A percentile compares a stretch with the other conserved stretches of the same genome.
phyloP scores from a whole-genome alignment of 2,888 invertebrate genomes.

The Thelaira solivaga region DNA sequence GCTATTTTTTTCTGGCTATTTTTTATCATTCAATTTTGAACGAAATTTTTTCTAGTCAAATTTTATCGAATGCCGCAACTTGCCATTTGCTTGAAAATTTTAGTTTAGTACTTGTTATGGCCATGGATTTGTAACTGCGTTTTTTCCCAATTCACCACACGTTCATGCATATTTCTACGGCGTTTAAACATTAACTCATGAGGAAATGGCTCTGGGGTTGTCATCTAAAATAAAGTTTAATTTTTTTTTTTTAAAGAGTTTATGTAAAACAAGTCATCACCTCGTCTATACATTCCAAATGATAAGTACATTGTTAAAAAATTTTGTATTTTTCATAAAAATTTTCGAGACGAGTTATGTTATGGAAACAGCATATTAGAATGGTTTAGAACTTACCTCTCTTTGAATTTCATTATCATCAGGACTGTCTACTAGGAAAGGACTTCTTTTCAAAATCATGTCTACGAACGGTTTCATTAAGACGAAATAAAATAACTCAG shows the following conservation, averaged over 20 bases:
- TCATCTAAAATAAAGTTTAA: constrained; percentile 6
- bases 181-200: constrained; percentile 33
- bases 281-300: no score
- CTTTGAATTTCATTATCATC: background rate
- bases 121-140: constrained; percentile 6
- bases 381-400: constrained; percentile 26
- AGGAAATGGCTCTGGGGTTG: constrained; percentile 6
- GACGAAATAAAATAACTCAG: constrained; percentile 85
- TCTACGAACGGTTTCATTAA: constrained; percentile 81
- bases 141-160: constrained; percentile 28
- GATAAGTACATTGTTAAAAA: no score
- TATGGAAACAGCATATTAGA: no score
- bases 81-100: background rate
- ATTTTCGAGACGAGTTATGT: no score
- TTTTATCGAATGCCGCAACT: no score
- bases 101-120: constrained; percentile 6
- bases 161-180: constrained; percentile 31
- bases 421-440: background rate
- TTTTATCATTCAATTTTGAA: no score
- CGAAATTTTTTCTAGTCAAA: no score
- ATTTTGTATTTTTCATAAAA: no score
- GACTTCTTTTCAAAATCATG: constrained; percentile 40
- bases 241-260: no score
- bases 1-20: no score
- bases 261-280: no score